These are phyloP conservation scores for Carcinoscorpius rotundicauda DNA, from an alignment of 1,140 invertebrate species.

Conservation along the genomic window DNA sequence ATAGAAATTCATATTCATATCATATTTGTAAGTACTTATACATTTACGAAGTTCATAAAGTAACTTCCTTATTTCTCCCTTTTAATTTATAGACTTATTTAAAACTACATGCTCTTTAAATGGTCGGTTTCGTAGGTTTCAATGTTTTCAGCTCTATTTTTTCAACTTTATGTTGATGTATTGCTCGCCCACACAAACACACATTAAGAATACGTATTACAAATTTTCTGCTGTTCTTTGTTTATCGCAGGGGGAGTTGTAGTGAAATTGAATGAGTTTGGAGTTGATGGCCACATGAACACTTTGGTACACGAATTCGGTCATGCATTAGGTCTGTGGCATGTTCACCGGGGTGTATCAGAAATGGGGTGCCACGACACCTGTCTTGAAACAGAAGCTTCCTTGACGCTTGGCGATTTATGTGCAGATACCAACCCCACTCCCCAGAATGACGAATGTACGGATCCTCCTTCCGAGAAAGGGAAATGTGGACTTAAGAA, in stretches of 20 bases:
- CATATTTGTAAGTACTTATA: too few species aligned
- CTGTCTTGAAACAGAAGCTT: background rate
- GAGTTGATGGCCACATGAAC: background rate
- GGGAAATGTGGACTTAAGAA: background rate
- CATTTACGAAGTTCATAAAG: too few species aligned
- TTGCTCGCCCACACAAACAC: too few species aligned
- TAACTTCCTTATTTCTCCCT: too few species aligned
- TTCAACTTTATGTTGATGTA: too few species aligned
- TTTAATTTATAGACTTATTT: too few species aligned
- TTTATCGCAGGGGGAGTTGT: background rate
- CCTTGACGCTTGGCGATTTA: background rate
- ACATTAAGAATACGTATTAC: too few species aligned
- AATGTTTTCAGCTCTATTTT: too few species aligned
- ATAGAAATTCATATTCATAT: too few species aligned
- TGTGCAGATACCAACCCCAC: slow-evolving; percentile 4
- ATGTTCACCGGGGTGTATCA: slow-evolving; percentile 1
- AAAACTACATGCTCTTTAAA: too few species aligned
- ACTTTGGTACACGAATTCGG: slow-evolving; percentile 5
- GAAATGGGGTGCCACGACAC: slow-evolving; percentile 1
- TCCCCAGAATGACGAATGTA: background rate
- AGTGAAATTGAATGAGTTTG: background rate
- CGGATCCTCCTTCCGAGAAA: background rate
- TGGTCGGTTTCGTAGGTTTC: too few species aligned
- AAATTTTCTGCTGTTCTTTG: background rate
- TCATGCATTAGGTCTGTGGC: slow-evolving; percentile 3